Conservation (phyloP, 2,888 invertebrate genomes). For the Melanostoma scalare region DNA sequence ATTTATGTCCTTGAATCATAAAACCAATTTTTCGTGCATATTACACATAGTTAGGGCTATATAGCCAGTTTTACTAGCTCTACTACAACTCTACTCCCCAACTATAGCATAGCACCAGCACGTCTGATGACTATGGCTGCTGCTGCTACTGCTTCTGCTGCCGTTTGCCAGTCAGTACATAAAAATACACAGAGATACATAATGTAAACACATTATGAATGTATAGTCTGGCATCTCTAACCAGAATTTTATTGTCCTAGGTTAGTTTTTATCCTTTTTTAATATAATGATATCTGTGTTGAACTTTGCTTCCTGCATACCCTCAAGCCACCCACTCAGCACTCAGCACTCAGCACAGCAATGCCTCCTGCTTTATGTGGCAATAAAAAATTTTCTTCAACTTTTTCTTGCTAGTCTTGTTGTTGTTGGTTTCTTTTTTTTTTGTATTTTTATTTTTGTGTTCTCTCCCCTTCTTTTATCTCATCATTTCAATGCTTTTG, state of each 20-base stretch:
- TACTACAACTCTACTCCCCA: conserved; percentile 28
- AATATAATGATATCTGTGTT: conserved; percentile 72
- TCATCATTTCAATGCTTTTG: conserved; percentile 62
- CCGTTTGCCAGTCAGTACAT: conserved; percentile 29
- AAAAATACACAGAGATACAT: conserved; percentile 27
- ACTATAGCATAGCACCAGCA: neutral
- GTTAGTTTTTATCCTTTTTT: conserved; percentile 75
- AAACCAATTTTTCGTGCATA: conserved; percentile 79
- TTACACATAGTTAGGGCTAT: conserved; percentile 35
- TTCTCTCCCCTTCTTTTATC: conserved; percentile 44
- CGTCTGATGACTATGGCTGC: conserved; percentile 22
- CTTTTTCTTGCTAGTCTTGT: conserved; percentile 22
- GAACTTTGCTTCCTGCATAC: conserved; percentile 68
- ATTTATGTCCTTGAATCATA: conserved; percentile 82
- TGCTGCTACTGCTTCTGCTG: conserved; percentile 45
- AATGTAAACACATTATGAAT: conserved; percentile 66
- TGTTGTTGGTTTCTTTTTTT: conserved; percentile 5
- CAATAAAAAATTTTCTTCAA: conserved; percentile 63
- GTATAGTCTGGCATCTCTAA: conserved; percentile 69
- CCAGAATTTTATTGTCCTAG: conserved; percentile 76
- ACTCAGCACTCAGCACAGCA: neutral
- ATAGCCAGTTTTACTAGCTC: conserved; percentile 60
- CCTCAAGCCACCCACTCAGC: conserved; percentile 29
- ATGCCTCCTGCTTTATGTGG: conserved; percentile 58
- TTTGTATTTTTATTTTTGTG: conserved; percentile 21